Evolutionary conservation across 1,140 invertebrate species (phyloP).

Genomic region (Drosophila melanogaster): Release_6_plus_ISO1_MT NT_033777.3:15052501-15053000

Average conservation of each 20-base stretch:
- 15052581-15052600: slow-evolving; percentile 81
- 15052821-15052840: neutral
- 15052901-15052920: neutral
- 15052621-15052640: slow-evolving; percentile 17
- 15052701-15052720: slow-evolving; percentile 59
- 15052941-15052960: neutral
- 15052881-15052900: no score
- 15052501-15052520: slow-evolving; percentile 51
- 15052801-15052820: neutral
- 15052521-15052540: slow-evolving; percentile 25
- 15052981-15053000: slow-evolving; percentile 17
- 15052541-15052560: slow-evolving; percentile 24
- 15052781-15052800: slow-evolving; percentile 27
- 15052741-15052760: slow-evolving; percentile 40
- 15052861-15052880: no score
- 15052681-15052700: slow-evolving; percentile 73
- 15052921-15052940: no score
- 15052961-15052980: neutral
- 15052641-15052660: slow-evolving; percentile 60
- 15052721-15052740: slow-evolving; percentile 52
- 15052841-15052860: neutral
- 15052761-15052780: slow-evolving; percentile 66
- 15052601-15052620: slow-evolving; percentile 47
- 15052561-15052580: slow-evolving; percentile 76
- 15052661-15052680: slow-evolving; percentile 69